These are phyloP conservation scores for Felis catus DNA, from an alignment of 2,113 vertebrate genomes.

Conservation along the genomic window DNA sequence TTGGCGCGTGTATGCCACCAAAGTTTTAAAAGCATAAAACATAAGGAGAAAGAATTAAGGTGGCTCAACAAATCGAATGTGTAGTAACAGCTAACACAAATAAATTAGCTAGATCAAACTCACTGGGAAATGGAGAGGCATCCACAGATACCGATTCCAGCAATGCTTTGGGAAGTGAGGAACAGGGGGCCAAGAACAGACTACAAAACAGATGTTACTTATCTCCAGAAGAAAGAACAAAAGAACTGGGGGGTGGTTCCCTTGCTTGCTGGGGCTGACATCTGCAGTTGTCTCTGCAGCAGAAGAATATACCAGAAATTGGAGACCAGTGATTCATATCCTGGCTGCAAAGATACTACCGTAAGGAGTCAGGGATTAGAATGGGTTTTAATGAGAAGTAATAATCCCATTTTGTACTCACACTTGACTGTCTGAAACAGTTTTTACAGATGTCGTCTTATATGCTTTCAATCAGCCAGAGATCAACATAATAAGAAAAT, in stretches of 20 bases:
- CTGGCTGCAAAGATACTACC: constrained; percentile 20
- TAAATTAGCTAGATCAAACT: not conserved
- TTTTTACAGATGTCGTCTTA: constrained; percentile 31
- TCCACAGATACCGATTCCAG: not conserved
- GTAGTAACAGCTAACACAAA: not conserved
- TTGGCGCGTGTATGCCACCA: not conserved
- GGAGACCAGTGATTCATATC: constrained; percentile 57
- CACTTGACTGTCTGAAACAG: constrained; percentile 25
- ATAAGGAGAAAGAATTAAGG: not conserved
- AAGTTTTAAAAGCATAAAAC: not conserved
- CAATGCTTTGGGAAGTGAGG: not conserved
- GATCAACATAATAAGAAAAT: constrained; percentile 51
- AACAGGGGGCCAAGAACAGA: not conserved
- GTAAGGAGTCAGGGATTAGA: not conserved
- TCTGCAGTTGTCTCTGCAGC: constrained; percentile 48
- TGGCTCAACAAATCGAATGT: not conserved
- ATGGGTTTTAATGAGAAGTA: constrained; percentile 54
- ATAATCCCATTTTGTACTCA: constrained; percentile 47
- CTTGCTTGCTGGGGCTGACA: constrained; percentile 36
- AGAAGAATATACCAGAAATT: constrained; percentile 58
- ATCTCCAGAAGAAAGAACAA: constrained; percentile 14
- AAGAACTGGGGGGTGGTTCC: not conserved
- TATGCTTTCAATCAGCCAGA: constrained; percentile 36
- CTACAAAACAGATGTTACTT: not conserved
- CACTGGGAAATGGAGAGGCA: not conserved